Conservation (phyloP, 2,797 vertebrate genomes). For the Erpetoichthys calabaricus region DNA sequence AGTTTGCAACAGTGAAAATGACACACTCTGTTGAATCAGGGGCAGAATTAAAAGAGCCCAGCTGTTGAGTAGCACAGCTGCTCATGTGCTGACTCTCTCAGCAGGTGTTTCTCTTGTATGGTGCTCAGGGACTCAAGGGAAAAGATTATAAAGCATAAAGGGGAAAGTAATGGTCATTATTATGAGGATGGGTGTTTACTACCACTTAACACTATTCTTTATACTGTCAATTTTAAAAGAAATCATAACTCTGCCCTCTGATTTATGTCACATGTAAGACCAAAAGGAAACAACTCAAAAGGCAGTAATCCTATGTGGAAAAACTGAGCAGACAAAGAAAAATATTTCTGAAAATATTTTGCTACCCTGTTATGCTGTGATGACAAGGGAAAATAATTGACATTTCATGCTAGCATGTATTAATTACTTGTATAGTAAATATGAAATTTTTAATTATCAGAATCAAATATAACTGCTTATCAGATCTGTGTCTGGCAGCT, state of each 20-base stretch:
- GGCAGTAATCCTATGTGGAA: too few species aligned
- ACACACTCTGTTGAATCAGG: too few species aligned
- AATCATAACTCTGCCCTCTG: too few species aligned
- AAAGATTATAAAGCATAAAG: too few species aligned
- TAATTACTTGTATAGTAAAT: not conserved
- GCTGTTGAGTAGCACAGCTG: conserved; percentile 23
- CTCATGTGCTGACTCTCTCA: conserved; percentile 15
- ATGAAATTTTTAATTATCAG: not conserved
- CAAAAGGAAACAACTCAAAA: too few species aligned
- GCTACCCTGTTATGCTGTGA: not conserved
- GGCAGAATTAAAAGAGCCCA: conserved; percentile 6
- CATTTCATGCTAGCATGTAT: not conserved
- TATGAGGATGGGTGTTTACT: too few species aligned
- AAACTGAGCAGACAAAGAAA: not conserved
- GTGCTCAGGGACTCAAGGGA: conserved; percentile 12
- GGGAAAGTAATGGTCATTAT: too few species aligned
- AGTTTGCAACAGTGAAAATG: too few species aligned
- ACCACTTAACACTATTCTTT: too few species aligned
- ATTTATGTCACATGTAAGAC: too few species aligned
- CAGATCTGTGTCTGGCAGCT: conserved; percentile 20
- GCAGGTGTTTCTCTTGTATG: conserved; percentile 28
- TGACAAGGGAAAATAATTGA: not conserved
- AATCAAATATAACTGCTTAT: conserved; percentile 19
- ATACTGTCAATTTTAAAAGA: too few species aligned
- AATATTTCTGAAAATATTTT: not conserved